A percentile compares a stretch with the other conserved stretches of the same genome.
Evolutionary conservation across 2,888 invertebrate genomes (phyloP).

Genomic region (Mythimna impura): DNA sequence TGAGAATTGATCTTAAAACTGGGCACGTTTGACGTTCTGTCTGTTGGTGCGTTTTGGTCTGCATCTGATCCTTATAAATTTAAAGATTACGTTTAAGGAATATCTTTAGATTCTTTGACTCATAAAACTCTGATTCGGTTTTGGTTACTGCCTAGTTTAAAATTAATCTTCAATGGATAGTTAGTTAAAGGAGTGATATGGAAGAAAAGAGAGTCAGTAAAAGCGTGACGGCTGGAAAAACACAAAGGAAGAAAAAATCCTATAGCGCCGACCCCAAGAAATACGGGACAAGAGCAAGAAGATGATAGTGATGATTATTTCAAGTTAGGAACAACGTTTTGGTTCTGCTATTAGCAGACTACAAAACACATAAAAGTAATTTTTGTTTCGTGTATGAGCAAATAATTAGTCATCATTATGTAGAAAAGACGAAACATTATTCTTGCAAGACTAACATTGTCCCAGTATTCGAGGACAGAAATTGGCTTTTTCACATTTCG

Average conservation of each 20-base stretch:
- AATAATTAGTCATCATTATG: conserved; percentile 28
- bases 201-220: too few relatives aligned
- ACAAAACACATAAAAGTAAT: conserved; percentile 3
- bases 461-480: conserved; percentile 36
- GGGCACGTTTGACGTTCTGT: conserved; percentile 43
- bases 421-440: conserved; percentile 23
- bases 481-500: conserved; percentile 48
- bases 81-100: not conserved
- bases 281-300: not conserved
- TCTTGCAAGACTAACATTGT: conserved; percentile 34
- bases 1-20: conserved; percentile 41
- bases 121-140: not conserved
- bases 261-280: too few relatives aligned
- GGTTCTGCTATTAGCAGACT: conserved; percentile 12
- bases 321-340: not conserved
- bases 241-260: too few relatives aligned
- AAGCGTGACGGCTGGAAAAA: too few relatives aligned
- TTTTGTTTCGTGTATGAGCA: conserved; percentile 9
- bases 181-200: too few relatives aligned
- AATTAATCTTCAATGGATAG: too few relatives aligned
- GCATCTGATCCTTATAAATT: conserved; percentile 11
- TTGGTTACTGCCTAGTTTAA: not conserved
- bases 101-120: not conserved
- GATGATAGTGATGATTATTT: not conserved
- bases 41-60: conserved; percentile 20